phyloP scores from a whole-genome alignment of 1,140 invertebrate species.

The Trinorchestia longiramus region DNA sequence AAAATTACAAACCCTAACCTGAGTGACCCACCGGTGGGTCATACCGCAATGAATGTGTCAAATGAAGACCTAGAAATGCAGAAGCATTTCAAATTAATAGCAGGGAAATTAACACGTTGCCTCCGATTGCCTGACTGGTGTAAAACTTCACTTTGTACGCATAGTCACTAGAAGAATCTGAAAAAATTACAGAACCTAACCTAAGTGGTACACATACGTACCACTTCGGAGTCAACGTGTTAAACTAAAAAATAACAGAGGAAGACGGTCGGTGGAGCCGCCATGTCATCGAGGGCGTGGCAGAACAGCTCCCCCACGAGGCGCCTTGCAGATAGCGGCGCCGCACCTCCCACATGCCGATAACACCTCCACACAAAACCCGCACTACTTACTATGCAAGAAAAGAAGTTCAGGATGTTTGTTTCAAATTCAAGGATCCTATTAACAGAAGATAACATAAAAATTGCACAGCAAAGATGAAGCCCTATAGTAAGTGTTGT shows the following conservation, averaged over 20 bases:
- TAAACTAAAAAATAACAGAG: not conserved
- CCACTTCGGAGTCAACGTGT: not conserved
- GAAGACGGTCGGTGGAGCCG: not conserved
- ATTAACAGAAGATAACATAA: not conserved
- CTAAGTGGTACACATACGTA: too few species aligned
- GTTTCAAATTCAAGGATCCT: not conserved
- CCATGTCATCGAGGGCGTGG: not conserved
- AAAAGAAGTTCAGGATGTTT: not conserved
- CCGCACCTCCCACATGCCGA: not conserved
- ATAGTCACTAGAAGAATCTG: too few species aligned
- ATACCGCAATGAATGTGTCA: too few species aligned
- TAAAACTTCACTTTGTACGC: too few species aligned
- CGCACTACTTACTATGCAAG: not conserved
- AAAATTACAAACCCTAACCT: too few species aligned
- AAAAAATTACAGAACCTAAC: too few species aligned
- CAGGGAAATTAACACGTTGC: too few species aligned
- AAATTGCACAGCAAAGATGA: not conserved
- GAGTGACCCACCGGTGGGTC: too few species aligned
- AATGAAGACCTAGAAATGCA: too few species aligned
- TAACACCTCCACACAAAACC: not conserved
- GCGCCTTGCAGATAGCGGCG: not conserved
- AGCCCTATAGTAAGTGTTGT: not conserved
- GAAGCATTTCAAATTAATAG: too few species aligned
- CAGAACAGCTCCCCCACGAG: not conserved
- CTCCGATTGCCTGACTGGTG: too few species aligned